These are phyloP conservation scores for Siphamia tubifer DNA, from an alignment of 2,113 vertebrate genomes.

Conservation along the genomic window DNA sequence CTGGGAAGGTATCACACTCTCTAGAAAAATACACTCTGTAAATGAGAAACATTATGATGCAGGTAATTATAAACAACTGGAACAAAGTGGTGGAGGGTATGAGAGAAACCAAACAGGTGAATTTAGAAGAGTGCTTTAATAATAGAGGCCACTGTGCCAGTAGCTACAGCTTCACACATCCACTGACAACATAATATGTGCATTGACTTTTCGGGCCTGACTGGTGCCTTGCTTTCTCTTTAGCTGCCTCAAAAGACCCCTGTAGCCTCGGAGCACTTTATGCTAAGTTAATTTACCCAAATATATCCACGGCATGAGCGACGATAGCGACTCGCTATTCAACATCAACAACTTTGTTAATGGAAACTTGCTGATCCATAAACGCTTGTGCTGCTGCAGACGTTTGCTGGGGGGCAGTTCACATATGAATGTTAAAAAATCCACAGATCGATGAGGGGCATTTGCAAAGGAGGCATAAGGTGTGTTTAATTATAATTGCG, in stretches of 20 bases:
- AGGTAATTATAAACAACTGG: slow-evolving; percentile 39
- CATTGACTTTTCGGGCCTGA: slow-evolving; percentile 65
- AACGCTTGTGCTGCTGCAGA: slow-evolving; percentile 80
- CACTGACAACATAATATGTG: slow-evolving; percentile 44
- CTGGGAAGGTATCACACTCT: slow-evolving; percentile 6
- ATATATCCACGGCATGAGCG: slow-evolving; percentile 78
- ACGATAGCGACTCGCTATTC: slow-evolving; percentile 53
- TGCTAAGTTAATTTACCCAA: slow-evolving; percentile 87
- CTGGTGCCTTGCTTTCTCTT: slow-evolving; percentile 53
- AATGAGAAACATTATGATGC: slow-evolving; percentile 8
- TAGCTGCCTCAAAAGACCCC: slow-evolving; percentile 52
- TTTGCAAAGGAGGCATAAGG: slow-evolving; percentile 97
- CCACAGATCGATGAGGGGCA: slow-evolving; percentile 93
- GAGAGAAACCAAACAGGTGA: neutral
- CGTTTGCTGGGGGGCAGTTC: slow-evolving; percentile 91
- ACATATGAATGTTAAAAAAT: slow-evolving; percentile 88
- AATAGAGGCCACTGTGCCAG: slow-evolving; percentile 48
- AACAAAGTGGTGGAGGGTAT: neutral
- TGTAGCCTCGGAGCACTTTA: slow-evolving; percentile 74
- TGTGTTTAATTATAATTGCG: slow-evolving; percentile 95
- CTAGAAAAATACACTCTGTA: neutral
- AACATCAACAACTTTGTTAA: slow-evolving; percentile 89
- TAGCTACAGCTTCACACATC: slow-evolving; percentile 32
- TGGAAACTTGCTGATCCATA: slow-evolving; percentile 98
- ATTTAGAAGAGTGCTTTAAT: slow-evolving; percentile 24